These are phyloP conservation scores for Clarias gariepinus DNA, from an alignment of 2,113 vertebrate species.

Conservation along the genomic window DNA sequence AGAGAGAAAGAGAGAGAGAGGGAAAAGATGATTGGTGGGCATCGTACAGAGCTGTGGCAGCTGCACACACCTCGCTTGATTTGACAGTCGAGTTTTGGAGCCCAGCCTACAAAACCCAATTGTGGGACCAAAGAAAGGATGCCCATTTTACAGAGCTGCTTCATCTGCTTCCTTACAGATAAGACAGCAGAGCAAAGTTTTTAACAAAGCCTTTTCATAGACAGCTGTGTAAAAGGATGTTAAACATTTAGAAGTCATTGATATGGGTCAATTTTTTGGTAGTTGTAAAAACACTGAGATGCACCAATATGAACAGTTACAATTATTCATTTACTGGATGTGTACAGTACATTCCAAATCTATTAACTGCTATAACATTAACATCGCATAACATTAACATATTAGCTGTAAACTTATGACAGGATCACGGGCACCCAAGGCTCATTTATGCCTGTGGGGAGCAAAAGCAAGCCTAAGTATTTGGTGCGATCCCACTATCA, in stretches of 20 bases:
- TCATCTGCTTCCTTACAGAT: neutral
- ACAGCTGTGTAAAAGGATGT: constrained; percentile 13
- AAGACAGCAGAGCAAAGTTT: constrained; percentile 7
- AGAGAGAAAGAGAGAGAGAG: neutral
- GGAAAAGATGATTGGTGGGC: neutral
- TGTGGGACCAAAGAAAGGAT: constrained; percentile 2
- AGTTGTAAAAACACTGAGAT: neutral
- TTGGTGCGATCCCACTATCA: too few relatives aligned
- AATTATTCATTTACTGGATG: neutral
- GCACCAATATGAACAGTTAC: neutral
- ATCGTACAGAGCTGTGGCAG: constrained; percentile 32
- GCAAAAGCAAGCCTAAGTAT: too few relatives aligned
- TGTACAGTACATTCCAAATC: neutral
- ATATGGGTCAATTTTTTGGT: neutral
- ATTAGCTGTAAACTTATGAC: too few relatives aligned
- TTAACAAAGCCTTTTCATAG: neutral
- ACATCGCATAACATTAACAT: too few relatives aligned
- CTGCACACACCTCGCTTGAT: constrained; percentile 7
- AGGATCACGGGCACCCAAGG: too few relatives aligned
- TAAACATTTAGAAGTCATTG: neutral
- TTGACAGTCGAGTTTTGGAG: constrained; percentile 8
- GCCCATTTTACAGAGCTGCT: neutral
- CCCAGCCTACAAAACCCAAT: constrained; percentile 1
- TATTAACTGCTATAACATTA: neutral
- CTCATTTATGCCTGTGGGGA: too few relatives aligned